Base-by-base conservation (phyloP, 2,888 invertebrate species). In the Leucophenga maculata region DNA sequence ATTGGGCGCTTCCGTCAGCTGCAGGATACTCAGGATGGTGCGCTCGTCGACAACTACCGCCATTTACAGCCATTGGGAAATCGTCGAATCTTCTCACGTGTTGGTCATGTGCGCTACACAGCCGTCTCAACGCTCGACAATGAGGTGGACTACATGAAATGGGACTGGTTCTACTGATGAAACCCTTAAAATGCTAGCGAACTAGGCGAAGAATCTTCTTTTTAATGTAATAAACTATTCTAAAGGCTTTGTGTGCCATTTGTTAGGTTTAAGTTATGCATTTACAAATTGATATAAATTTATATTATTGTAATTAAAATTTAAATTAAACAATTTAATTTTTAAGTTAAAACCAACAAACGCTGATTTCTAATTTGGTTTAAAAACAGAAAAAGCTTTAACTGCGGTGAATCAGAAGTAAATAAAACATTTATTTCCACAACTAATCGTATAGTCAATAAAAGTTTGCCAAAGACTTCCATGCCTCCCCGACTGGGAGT, bases 31-130 rank as follows among this genome's bases (percentile, higher is more conserved):
- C 89, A 92, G 79, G 91, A 91, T 80, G 87, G 88, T 8, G 90
- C 91, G 26, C 89, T 94, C 6, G 93, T 91, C 9, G 93, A 94
- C 87, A 94, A 94, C 89, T 94, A 91, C 87, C 91, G 94, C 11
- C 78, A 83, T 20, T 86, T 93, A 6, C 94, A 94, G 80, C 91
- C 92, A 0, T 88, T 93, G n/a, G 92, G 93, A 75, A 91, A 91
- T 50, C 90, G 94, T 55, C 90, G 93, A 57, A 90, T 94, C 65
- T 94, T 93, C 82, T 91, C 92, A 31, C 90, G 94, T 67, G 91
- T 91, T 78, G 90, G 92, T 1, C 87, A 88, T 70, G 90, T 90
- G 55, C 91, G 90, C 73, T 91, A 91, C 86, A 90, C 91, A 82
- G 90, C 90, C 80, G 79, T 87, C 48, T 75, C 79, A 0, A 74